These are phyloP conservation scores for Lytechinus pictus DNA, from an alignment of 35 echinoderm and acorn worm species.

Conservation along the genomic window DNA sequence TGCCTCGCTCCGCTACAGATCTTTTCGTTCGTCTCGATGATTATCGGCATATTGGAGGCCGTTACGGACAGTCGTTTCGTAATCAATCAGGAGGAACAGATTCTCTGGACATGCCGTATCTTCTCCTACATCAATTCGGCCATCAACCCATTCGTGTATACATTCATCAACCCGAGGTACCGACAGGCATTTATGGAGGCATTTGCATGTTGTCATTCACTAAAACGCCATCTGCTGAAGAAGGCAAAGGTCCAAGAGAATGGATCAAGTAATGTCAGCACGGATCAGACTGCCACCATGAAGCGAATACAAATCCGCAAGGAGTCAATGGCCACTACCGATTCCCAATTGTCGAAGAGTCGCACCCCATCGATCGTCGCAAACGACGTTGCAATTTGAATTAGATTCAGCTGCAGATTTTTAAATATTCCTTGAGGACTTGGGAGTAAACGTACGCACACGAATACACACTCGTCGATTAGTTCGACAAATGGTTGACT, in stretches of 20 bases:
- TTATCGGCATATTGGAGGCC: conserved; percentile 3
- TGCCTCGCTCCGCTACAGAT: conserved; percentile 56
- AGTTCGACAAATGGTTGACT: no score
- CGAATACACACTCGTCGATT: no score
- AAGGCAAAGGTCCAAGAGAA: neutral
- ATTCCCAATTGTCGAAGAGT: neutral
- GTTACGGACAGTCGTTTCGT: neutral
- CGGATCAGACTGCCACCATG: neutral
- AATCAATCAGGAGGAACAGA: neutral
- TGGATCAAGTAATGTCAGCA: neutral
- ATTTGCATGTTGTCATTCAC: neutral
- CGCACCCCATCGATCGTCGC: neutral
- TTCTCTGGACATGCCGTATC: conserved; percentile 29
- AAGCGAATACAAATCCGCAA: neutral
- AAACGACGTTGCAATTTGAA: neutral
- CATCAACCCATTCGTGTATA: conserved; percentile 52
- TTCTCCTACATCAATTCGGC: conserved; percentile 60
- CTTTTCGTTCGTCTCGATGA: neutral
- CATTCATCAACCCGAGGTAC: conserved; percentile 51
- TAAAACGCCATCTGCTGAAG: neutral
- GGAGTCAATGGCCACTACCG: neutral
- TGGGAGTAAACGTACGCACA: no score
- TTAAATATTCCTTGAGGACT: no score
- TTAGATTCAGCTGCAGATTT: neutral
- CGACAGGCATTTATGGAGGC: conserved; percentile 25